phyloP scores from a whole-genome alignment of 2,113 vertebrate genomes.

The Clarias magur region DNA sequence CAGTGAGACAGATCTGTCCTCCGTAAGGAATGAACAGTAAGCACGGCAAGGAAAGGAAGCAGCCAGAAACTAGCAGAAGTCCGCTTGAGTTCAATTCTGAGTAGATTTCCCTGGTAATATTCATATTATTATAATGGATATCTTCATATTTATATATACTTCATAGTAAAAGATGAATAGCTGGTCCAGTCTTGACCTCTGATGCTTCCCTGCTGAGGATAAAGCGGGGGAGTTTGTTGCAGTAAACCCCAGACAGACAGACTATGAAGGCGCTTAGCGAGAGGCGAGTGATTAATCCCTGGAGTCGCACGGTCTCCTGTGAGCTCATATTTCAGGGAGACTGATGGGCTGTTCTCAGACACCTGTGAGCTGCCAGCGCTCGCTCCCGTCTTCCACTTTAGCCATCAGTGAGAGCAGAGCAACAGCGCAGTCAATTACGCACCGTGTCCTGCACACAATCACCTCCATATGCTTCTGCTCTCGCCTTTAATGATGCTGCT shows the following conservation, averaged over 20 bases:
- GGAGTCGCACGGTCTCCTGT: not conserved
- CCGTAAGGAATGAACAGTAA: not conserved
- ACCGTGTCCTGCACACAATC: conserved; percentile 16
- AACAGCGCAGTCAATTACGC: conserved; percentile 43
- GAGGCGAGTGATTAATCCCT: conserved; percentile 39
- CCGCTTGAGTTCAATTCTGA: not conserved
- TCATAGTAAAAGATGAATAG: not conserved
- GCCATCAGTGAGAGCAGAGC: conserved; percentile 4
- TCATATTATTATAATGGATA: too few species aligned
- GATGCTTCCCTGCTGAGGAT: not conserved
- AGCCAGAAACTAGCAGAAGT: not conserved
- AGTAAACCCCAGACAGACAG: conserved; percentile 14
- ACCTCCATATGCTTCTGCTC: conserved; percentile 27
- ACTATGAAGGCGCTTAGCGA: not conserved
- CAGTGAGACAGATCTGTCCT: not conserved
- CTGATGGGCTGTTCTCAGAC: conserved; percentile 5
- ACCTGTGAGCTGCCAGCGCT: not conserved
- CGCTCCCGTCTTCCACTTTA: not conserved
- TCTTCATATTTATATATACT: not conserved
- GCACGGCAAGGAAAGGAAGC: not conserved
- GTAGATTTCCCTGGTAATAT: not conserved
- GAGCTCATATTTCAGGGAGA: conserved; percentile 46
- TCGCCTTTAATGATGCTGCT: conserved; percentile 5
- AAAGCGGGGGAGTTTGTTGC: not conserved
- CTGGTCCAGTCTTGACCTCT: not conserved